phyloP scores from a whole-genome alignment of 2,888 invertebrate species.

The Quadroppia sp. region DNA sequence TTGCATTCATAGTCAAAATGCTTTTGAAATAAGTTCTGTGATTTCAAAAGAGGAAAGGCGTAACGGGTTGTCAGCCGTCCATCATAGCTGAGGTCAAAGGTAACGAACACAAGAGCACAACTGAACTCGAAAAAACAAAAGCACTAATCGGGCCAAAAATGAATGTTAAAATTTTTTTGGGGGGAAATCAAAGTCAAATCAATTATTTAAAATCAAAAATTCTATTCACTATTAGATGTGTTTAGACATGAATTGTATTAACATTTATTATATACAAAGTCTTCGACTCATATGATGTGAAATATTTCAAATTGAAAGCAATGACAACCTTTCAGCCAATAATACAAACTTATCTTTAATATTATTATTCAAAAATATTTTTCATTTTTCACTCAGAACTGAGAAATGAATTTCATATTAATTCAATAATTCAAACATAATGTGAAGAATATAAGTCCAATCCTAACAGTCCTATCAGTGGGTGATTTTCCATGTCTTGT shows the following conservation, averaged over 20 bases:
- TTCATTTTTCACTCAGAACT: background rate
- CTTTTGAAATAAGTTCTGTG: background rate
- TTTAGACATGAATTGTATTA: constrained; percentile 8
- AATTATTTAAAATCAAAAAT: constrained; percentile 24
- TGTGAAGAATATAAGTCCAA: background rate
- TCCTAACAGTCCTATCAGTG: constrained; percentile 1
- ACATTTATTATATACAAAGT: background rate
- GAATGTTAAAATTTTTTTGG: background rate
- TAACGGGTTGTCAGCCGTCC: background rate
- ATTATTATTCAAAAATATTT: background rate
- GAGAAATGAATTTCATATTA: background rate
- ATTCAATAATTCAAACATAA: background rate
- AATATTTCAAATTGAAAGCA: background rate
- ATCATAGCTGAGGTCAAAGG: constrained; percentile 6
- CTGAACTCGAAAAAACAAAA: background rate
- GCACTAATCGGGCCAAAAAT: background rate
- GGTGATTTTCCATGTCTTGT: background rate
- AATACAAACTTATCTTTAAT: background rate
- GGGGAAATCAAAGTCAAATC: constrained; percentile 20
- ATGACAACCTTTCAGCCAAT: background rate
- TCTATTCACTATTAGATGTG: background rate
- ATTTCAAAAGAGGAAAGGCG: background rate
- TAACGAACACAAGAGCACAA: background rate
- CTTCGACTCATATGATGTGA: background rate
- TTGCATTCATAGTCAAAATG: background rate